phyloP scores from a whole-genome alignment of 2,113 vertebrate genomes.

The Salminus brasiliensis region DNA sequence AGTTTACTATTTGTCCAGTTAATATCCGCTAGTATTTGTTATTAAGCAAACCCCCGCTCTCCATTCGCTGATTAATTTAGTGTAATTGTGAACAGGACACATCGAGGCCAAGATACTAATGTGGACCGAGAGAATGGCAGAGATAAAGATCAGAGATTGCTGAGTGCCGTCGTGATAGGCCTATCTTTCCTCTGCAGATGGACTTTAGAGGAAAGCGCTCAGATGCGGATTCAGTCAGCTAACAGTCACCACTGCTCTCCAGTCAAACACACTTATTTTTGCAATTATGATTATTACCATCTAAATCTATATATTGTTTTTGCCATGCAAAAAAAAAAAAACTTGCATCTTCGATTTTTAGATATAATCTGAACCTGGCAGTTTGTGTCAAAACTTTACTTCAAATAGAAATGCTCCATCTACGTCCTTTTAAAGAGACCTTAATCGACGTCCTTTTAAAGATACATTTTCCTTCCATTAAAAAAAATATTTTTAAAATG shows the following conservation, averaged over 20 bases:
- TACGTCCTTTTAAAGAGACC: too few species aligned
- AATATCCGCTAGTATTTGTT: constrained; percentile 44
- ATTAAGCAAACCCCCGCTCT: constrained; percentile 76
- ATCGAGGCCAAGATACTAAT: constrained; percentile 77
- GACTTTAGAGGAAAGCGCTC: constrained; percentile 75
- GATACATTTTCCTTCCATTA: too few species aligned
- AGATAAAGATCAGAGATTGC: constrained; percentile 71
- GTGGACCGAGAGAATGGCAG: constrained; percentile 61
- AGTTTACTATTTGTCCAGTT: constrained; percentile 68
- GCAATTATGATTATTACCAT: not conserved
- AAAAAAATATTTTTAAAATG: too few species aligned
- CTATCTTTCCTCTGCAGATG: constrained; percentile 78
- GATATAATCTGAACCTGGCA: too few species aligned
- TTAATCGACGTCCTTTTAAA: too few species aligned
- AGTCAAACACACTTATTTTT: not conserved
- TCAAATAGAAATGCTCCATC: too few species aligned
- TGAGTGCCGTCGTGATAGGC: constrained; percentile 72
- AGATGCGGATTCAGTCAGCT: constrained; percentile 78
- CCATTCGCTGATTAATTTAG: constrained; percentile 85
- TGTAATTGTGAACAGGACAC: constrained; percentile 79
- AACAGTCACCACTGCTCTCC: constrained; percentile 65
- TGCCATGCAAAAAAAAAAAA: too few species aligned
- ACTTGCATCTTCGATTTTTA: too few species aligned
- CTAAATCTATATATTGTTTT: not conserved
- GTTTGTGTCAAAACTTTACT: too few species aligned